Base-by-base conservation (phyloP, 2,888 invertebrate species). In the Pediacus dermestoides region DNA sequence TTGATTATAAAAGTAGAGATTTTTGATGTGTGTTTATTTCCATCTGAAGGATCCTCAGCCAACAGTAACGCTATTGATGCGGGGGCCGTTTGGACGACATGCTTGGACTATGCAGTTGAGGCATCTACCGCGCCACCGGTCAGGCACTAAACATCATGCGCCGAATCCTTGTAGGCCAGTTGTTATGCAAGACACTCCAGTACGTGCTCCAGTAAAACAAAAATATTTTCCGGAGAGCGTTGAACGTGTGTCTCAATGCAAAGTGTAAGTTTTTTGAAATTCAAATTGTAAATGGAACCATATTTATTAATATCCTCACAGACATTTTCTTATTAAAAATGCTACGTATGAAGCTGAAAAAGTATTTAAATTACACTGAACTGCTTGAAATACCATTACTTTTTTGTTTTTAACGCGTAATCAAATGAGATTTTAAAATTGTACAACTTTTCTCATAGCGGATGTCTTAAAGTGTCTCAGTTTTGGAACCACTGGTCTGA, bases 41-140 rank as follows among this genome's bases (percentile, higher is more conserved):
- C n/a, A n/a, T n/a, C n/a, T n/a, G n/a, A 79, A 88, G 76, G 94
- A 94, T 71, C 92, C 93, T 2, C 89, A 94, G 60, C 95, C 95
- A 0, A 93, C 92, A 0, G 85, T 96, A 9, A 82, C 81, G 63
- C 83, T 92, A 34, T 74, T 97, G 35, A 85, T 95, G 45, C 80
- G 96, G 1, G 90, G 92, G 38, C 90, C 93, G 1, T 95, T 93
- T 73, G 95, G 95, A 0, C 82, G 95, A 3, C 89, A 91, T 72
- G 91, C 92, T 11, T 97, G 96, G 96, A 88, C 88, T 4, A 80
- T 91, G 78, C 85, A 88, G 60, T 72, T 89, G 36, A 78, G 94
- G 22, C 93, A 94, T 64, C 74, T 91, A 41, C 91, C 95, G 1
- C 78, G 93, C 22, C 81, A 85, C 60, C 85, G 88, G 57, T 81